Evolutionary conservation across 2,113 vertebrate genomes (phyloP), one percentile per base, ranked within the genome.

Genomic region (Sturnus vulgaris): DNA sequence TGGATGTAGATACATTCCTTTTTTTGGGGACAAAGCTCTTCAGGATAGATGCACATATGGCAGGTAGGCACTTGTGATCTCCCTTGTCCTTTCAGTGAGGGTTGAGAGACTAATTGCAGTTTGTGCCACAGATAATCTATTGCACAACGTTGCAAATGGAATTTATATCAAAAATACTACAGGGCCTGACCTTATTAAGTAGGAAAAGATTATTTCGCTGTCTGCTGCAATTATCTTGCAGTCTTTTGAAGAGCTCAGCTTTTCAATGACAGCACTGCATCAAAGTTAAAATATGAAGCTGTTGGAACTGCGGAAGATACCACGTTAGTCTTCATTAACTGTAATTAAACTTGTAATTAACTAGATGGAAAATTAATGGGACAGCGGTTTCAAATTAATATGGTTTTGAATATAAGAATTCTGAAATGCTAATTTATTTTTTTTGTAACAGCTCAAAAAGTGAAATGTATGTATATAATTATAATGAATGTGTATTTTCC

Each of bases 291-390:
- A 21, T 82, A 69, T 63, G 88, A 78, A 81, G 30, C 55, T 61
- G 23, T 50, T 89, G 70, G 85, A 92, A 77, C 33, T 80, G 79
- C 47, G 60, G 71, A 83, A 83, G 47, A 65, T 47, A 65, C 7
- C 16, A 52, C 3, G 0, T 60, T 85, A 70, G 20, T 73, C 55
- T 77, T 94, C 79, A 55, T 92, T 82, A 88, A 39, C 42, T 91
- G 60, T 90, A 82, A 85, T 88, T 95, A 95, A 92, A 79, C 69
- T 30, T 80, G 39, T 64, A 85, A 87, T 94, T 91, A 93, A 44
- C 61, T 82, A 73, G 24, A 40, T 56, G 37, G 47, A 63, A 90
- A 93, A 93, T 81, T 94, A 82, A 80, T 91, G 44, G 75, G 64
- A 37, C 22, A 22, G 3, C 71, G 52, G 10, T 86, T 90, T 83